Conservation (phyloP, 2,888 invertebrate genomes). For the Antheraea assamensis region DNA sequence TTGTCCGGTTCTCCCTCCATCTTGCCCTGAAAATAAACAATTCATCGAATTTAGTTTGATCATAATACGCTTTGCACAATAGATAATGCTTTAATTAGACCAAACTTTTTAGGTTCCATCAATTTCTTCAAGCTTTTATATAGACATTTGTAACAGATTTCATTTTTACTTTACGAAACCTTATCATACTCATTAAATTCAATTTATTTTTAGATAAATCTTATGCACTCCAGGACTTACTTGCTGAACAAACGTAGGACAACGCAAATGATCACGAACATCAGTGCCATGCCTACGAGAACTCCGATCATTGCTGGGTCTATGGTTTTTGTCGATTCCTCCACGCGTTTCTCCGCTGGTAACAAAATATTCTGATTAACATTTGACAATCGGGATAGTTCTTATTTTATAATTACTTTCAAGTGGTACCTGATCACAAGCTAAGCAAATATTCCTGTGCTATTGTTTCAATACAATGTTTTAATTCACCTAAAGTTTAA, state of each 20-base stretch:
- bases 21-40: constrained; percentile 86
- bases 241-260: constrained; percentile 95
- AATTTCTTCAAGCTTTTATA: background rate
- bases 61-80: background rate
- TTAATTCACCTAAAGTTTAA: background rate
- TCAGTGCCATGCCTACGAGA: constrained; percentile 94
- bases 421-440: background rate
- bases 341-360: constrained; percentile 82
- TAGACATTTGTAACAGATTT: background rate
- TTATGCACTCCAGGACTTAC: constrained; percentile 74
- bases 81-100: no score
- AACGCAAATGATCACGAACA: constrained; percentile 97
- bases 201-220: background rate
- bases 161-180: background rate
- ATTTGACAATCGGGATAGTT: background rate
- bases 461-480: background rate
- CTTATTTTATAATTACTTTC: background rate
- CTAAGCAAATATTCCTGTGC: background rate
- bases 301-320: constrained; percentile 96
- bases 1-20: constrained; percentile 95
- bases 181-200: background rate
- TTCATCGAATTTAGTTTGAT: background rate
- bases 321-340: constrained; percentile 85
- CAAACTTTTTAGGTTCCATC: background rate
- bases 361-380: background rate